Conservation (phyloP, 2,888 invertebrate genomes). For the Dioctria linearis region DNA sequence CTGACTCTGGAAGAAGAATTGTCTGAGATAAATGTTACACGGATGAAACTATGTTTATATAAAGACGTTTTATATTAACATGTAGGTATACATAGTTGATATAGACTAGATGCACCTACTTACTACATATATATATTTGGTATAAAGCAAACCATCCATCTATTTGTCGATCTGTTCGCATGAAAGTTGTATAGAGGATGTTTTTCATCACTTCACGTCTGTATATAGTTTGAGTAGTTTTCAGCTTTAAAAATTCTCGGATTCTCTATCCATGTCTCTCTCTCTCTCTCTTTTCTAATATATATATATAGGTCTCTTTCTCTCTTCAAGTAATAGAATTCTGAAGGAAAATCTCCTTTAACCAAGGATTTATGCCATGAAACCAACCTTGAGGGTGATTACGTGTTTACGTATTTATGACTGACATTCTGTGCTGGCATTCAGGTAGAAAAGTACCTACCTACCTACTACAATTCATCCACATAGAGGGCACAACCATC, state of each 20-base stretch:
- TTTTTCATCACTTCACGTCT: constrained; percentile 6
- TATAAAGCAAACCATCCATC: too few relatives aligned
- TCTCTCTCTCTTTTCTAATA: too few relatives aligned
- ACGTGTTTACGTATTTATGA: constrained; percentile 51
- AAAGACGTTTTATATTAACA: constrained; percentile 31
- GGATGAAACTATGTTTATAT: not conserved
- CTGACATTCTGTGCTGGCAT: constrained; percentile 29
- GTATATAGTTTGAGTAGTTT: not conserved
- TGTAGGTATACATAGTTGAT: not conserved
- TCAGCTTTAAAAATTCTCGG: constrained; percentile 11
- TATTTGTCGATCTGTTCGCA: too few relatives aligned
- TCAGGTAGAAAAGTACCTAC: constrained; percentile 4
- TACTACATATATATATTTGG: too few relatives aligned
- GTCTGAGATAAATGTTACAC: constrained; percentile 24
- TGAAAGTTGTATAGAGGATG: too few relatives aligned
- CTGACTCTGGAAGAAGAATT: not conserved
- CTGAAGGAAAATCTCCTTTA: constrained; percentile 33
- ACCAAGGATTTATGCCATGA: constrained; percentile 45
- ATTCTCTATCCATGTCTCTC: too few relatives aligned
- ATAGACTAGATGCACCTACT: too few relatives aligned
- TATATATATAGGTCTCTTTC: too few relatives aligned
- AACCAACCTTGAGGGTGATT: constrained; percentile 47
- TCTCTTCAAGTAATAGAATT: not conserved
- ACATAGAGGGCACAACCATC: not conserved
- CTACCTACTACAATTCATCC: not conserved